Base-by-base conservation (phyloP, 2,113 vertebrate species). In the Speoplatyrhinus poulsoni region DNA sequence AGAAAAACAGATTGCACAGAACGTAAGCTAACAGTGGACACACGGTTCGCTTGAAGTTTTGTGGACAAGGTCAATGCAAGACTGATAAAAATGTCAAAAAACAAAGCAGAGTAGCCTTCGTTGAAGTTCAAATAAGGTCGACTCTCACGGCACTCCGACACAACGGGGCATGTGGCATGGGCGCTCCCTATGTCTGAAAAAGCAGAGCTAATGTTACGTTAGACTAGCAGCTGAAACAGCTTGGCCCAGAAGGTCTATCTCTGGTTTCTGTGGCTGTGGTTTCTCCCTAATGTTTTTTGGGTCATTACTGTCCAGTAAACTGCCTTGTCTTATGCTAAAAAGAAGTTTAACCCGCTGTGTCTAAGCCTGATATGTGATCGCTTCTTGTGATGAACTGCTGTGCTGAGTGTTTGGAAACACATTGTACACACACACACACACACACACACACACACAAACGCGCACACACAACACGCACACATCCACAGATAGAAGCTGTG, bases 191-290 rank as follows among this genome's bases (percentile, higher is more conserved):
- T 63, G 66, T 33, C 75, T 69, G 49, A 67, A 82, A 76, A 73
- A 69, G 74, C 64, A 62, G 32, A 41, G 70, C 66, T 69, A 71
- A 72, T 74, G 72, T 83, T 61, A 67, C 67, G 69, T 3, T 9
- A 62, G 75, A 62, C 62, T 75, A 79, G 70, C 80, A 86, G 75
- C 80, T 86, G 78, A 76, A 85, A 72, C 70, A 69, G 72, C 80
- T 70, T 11, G 16, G 70, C 69, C 15, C 36, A 54, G 81, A 74
- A 80, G 76, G 82, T 80, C 58, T 64, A 19, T 72, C 73, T 73
- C 52, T 78, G 56, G 82, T 70, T 76, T 72, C 36, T 41, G 7
- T 5, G 72, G 60, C 67, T 59, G 12, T 19, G 52, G 32, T 36
- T 74, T 77, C 72, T 80, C 69, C 60, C 46, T 4, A 7, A 50